These are phyloP conservation scores for Ameiurus melas DNA, from an alignment of 2,113 vertebrate species.

Conservation along the genomic window DNA sequence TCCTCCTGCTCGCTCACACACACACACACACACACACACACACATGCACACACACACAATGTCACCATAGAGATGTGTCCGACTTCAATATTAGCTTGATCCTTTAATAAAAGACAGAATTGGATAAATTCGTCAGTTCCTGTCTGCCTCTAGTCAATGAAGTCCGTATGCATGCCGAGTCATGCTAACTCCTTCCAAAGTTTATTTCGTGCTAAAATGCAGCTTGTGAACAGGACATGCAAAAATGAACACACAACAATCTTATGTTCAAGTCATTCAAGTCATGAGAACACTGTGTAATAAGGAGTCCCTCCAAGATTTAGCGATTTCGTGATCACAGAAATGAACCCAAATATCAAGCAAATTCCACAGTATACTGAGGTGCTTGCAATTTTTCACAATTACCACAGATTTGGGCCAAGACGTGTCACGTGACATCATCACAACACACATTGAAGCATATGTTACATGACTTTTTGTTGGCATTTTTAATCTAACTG, in stretches of 20 bases:
- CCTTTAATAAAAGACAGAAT: background rate
- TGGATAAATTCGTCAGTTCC: background rate
- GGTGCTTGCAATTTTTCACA: too few species aligned
- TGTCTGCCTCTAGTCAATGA: background rate
- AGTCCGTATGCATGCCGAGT: background rate
- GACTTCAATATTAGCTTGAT: background rate
- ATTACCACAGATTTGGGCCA: too few species aligned
- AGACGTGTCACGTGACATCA: too few species aligned
- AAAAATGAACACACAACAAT: background rate
- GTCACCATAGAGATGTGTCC: background rate
- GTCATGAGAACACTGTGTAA: background rate
- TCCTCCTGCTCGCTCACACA: background rate
- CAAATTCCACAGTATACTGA: too few species aligned
- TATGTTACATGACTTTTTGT: background rate
- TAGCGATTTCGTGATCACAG: too few species aligned
- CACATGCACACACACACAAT: conserved; percentile 3
- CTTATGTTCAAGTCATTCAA: background rate
- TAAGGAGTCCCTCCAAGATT: too few species aligned
- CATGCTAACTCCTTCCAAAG: background rate
- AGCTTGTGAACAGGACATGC: background rate
- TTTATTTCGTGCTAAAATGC: background rate
- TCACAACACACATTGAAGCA: background rate
- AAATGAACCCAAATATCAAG: too few species aligned
- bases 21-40: background rate
- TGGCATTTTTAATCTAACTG: background rate